A percentile compares a stretch with the other conserved stretches of the same genome.
phyloP scores from a whole-genome alignment of 2,888 invertebrate species.

The Malacosoma neustria region DNA sequence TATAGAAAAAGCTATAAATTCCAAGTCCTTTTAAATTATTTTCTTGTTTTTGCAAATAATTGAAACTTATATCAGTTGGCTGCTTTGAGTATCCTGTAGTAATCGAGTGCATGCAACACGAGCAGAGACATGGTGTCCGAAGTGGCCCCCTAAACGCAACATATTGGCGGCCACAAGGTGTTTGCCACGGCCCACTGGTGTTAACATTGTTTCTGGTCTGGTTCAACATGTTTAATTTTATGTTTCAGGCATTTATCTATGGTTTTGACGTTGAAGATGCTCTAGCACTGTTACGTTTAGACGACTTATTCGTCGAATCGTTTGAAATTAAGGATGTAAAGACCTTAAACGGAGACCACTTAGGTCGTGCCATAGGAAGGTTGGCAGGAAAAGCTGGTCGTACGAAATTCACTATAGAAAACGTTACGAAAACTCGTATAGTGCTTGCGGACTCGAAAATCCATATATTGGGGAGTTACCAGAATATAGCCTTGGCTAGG shows the following conservation, averaged over 20 bases:
- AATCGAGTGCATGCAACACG: too few species aligned
- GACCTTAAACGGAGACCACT: conserved; percentile 94
- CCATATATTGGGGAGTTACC: conserved; percentile 97
- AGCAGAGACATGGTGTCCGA: too few species aligned
- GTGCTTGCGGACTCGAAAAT: conserved; percentile 97
- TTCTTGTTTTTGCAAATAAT: too few species aligned
- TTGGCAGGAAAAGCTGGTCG: conserved; percentile 97
- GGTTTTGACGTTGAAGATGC: conserved; percentile 99
- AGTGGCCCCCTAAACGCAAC: not conserved
- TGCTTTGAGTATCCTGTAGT: too few species aligned
- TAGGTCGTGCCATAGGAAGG: conserved; percentile 96
- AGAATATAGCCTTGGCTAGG: conserved; percentile 96
- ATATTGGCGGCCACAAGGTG: too few species aligned
- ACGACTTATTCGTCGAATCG: conserved; percentile 97
- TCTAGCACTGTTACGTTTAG: conserved; percentile 92
- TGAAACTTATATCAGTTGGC: too few species aligned
- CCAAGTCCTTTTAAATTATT: too few species aligned
- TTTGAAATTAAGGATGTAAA: conserved; percentile 98
- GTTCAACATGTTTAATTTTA: conserved; percentile 1
- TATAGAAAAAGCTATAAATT: too few species aligned
- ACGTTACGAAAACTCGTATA: conserved; percentile 98
- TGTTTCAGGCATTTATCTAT: conserved; percentile 87
- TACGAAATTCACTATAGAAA: conserved; percentile 99
- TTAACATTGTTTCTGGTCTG: conserved; percentile 2
- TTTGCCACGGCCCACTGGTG: too few species aligned